Base-by-base conservation (phyloP, 2,113 vertebrate genomes). In the Corythaixoides concolor region DNA sequence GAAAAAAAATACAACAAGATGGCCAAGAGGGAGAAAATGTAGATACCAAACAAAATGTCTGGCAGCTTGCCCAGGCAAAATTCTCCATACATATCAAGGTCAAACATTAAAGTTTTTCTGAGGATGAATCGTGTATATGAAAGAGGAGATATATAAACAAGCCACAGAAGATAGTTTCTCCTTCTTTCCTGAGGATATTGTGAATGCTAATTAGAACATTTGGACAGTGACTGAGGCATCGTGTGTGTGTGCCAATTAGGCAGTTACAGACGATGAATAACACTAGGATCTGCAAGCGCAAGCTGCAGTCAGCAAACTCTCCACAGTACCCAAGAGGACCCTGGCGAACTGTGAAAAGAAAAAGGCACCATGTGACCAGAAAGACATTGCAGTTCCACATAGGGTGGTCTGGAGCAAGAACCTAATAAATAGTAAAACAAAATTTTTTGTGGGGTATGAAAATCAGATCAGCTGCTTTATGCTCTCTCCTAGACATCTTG, bases 1-100 rank as follows among this genome's bases (percentile, higher is more conserved):
- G 22, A 2, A 11, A 50, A 79, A 72, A 84, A 50, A 53, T 22
- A 32, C 24, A 69, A 39, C 4, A 80, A 50, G 55, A 67, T 1
- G 3, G 32, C 37, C 86, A 92, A 84, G 80, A 83, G 20, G 26
- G 26, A 89, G 47, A 91, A 95, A 93, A 91, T n/a, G 39, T 33
- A 86, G 85, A 59, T 84, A 77, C 68, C 28, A 88, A 95, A 55
- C 55, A 90, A 92, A 96, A 90, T 47, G 43, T 60, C 75, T 88
- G 93, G 93, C 88, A 88, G 18, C 37, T 33, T 35, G 56, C 90
- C 85, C 73, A 9, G 64, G 27, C 23, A 86, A 88, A 80, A 75
- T 52, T 84, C 86, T 83, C 68, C 52, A 39, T 70, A 63, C 27
- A 6, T 77, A 70, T 77, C 82, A 77, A 92, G 93, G 90, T 96